phyloP scores from a whole-genome alignment of 2,888 invertebrate genomes.

The Euplagia quadripunctaria region DNA sequence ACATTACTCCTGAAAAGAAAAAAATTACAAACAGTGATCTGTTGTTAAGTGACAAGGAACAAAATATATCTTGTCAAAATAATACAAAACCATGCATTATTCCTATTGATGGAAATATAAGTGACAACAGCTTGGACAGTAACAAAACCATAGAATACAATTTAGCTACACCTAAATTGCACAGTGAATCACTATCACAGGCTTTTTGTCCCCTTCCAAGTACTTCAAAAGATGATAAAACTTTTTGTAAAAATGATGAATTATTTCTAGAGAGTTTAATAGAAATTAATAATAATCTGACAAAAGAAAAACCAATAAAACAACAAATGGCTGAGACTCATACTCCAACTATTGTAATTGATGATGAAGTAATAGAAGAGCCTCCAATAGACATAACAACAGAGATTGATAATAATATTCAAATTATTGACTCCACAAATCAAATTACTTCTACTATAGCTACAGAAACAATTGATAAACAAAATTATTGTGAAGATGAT shows the following conservation, averaged over 20 bases:
- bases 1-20: not conserved
- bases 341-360: constrained; percentile 52
- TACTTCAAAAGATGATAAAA: constrained; percentile 64
- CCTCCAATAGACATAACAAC: not conserved
- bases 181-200: constrained; percentile 12
- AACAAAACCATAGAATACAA: constrained; percentile 55
- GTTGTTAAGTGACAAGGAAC: not conserved
- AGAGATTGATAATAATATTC: not conserved
- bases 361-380: constrained; percentile 21
- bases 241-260: constrained; percentile 63
- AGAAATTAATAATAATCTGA: not conserved
- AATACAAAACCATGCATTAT: not conserved
- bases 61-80: not conserved
- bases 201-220: constrained; percentile 68
- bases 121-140: constrained; percentile 55
- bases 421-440: not conserved
- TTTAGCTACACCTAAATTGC: constrained; percentile 19
- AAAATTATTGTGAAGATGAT: constrained; percentile 17
- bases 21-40: not conserved
- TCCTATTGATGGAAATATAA: constrained; percentile 27
- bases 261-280: constrained; percentile 58
- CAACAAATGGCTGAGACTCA: constrained; percentile 48
- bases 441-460: not conserved
- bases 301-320: constrained; percentile 24
- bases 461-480: not conserved